Conservation (phyloP, 1,140 invertebrate species). For the Drosophila tani region DNA sequence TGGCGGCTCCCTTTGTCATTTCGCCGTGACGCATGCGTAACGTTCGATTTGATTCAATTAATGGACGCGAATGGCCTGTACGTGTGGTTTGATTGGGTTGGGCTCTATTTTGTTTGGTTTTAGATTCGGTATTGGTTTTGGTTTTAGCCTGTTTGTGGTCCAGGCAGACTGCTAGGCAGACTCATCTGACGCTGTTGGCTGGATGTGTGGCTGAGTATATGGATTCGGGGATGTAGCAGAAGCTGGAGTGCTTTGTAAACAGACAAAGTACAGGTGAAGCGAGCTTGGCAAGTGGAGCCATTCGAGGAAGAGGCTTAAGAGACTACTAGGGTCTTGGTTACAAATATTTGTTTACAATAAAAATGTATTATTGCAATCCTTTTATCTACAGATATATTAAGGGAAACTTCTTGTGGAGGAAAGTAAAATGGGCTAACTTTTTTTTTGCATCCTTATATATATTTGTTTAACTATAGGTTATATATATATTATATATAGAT, state of each 20-base stretch:
- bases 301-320: conserved; percentile 3
- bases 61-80: conserved; percentile 76
- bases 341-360: conserved; percentile 20
- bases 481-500: too few relatives aligned
- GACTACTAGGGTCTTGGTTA: conserved; percentile 1
- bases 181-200: conserved; percentile 13
- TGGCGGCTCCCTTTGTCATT: conserved; percentile 79
- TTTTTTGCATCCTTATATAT: too few relatives aligned
- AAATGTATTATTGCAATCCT: not conserved
- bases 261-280: conserved; percentile 21
- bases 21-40: conserved; percentile 79
- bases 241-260: conserved; percentile 50
- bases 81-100: conserved; percentile 60
- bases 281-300: conserved; percentile 15
- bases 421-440: too few relatives aligned
- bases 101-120: conserved; percentile 23
- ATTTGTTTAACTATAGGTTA: too few relatives aligned
- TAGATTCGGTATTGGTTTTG: conserved; percentile 18
- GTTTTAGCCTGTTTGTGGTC: conserved; percentile 11
- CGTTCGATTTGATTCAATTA: conserved; percentile 84
- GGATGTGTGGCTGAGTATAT: conserved; percentile 7
- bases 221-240: conserved; percentile 25
- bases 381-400: not conserved
- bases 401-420: too few relatives aligned
- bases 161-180: conserved; percentile 56